phyloP scores from a whole-genome alignment of 2,888 invertebrate genomes.

The Oscheius sp. region DNA sequence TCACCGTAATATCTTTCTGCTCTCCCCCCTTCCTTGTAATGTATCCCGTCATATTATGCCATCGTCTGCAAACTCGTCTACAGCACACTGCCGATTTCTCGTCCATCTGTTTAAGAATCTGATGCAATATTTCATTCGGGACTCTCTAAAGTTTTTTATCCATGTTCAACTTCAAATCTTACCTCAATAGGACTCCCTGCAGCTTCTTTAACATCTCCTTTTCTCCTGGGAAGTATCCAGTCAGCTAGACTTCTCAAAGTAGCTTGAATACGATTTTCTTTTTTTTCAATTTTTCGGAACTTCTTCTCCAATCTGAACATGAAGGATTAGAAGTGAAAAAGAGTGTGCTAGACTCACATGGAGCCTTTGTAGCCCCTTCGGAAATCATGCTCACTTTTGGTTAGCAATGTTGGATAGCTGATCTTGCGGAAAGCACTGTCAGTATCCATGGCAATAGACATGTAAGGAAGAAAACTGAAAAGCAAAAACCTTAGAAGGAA shows the following conservation, averaged over 20 bases:
- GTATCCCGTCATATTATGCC: conserved; percentile 36
- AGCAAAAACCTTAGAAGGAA: background rate
- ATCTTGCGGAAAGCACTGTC: background rate
- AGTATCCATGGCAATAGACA: background rate
- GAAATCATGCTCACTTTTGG: conserved; percentile 37
- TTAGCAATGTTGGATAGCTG: conserved; percentile 25
- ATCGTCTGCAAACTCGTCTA: conserved; percentile 39
- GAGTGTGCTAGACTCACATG: conserved; percentile 35
- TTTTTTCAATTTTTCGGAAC: conserved; percentile 20
- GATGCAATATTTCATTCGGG: conserved; percentile 45
- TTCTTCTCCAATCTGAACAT: conserved; percentile 43
- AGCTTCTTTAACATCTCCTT: background rate
- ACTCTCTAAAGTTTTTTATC: conserved; percentile 34
- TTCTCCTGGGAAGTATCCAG: conserved; percentile 37
- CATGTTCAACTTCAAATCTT: background rate
- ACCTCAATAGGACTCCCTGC: conserved; percentile 10
- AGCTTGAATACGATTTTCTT: conserved; percentile 13
- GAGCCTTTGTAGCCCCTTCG: conserved; percentile 51
- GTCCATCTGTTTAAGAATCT: conserved; percentile 36
- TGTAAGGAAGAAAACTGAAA: background rate
- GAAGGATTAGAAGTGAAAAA: too few relatives aligned
- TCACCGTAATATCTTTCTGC: conserved; percentile 23
- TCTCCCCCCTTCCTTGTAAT: conserved; percentile 26
- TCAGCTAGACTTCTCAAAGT: conserved; percentile 34
- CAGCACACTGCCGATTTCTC: conserved; percentile 20